These are phyloP conservation scores for Hycleus cichorii DNA, from an alignment of 1,140 invertebrate species.

Conservation along the genomic window DNA sequence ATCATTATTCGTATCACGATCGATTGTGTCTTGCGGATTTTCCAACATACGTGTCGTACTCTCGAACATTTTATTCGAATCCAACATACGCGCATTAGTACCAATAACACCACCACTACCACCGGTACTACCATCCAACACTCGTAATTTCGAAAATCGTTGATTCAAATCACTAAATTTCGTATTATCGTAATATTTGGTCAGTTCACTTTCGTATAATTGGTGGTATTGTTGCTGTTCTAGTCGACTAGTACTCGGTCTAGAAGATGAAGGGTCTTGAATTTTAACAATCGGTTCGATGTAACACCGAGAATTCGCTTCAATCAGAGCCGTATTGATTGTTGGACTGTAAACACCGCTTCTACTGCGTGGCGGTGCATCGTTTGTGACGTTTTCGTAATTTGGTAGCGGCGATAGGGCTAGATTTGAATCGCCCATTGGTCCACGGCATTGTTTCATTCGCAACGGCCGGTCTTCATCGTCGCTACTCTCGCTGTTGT, in stretches of 20 bases:
- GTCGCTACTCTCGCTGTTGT: constrained; percentile 47
- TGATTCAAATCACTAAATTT: constrained; percentile 27
- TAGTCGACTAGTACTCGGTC: constrained; percentile 4
- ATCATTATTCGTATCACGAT: constrained; percentile 64
- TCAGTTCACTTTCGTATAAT: constrained; percentile 21
- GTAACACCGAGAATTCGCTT: constrained; percentile 22
- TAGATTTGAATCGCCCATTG: constrained; percentile 48
- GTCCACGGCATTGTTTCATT: constrained; percentile 44
- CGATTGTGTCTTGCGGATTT: constrained; percentile 37
- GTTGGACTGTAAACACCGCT: constrained; percentile 38
- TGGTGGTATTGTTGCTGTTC: constrained; percentile 1
- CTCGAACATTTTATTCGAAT: constrained; percentile 24
- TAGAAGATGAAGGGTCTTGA: constrained; percentile 16
- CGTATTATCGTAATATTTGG: constrained; percentile 23
- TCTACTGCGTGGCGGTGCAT: constrained; percentile 43
- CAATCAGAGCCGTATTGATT: constrained; percentile 19
- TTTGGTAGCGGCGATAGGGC: constrained; percentile 34
- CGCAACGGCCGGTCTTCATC: constrained; percentile 49
- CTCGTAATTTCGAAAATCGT: constrained; percentile 32
- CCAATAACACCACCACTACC: too few relatives aligned
- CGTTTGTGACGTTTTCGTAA: constrained; percentile 47
- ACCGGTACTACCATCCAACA: constrained; percentile 27
- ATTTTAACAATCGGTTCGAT: constrained; percentile 36
- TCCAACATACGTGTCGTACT: constrained; percentile 30
- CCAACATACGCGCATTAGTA: constrained; percentile 24